Evolutionary conservation across 2,888 invertebrate genomes (phyloP), one percentile per base, ranked within the genome.

Genomic region (Lasioglossum zephyrum): DNA sequence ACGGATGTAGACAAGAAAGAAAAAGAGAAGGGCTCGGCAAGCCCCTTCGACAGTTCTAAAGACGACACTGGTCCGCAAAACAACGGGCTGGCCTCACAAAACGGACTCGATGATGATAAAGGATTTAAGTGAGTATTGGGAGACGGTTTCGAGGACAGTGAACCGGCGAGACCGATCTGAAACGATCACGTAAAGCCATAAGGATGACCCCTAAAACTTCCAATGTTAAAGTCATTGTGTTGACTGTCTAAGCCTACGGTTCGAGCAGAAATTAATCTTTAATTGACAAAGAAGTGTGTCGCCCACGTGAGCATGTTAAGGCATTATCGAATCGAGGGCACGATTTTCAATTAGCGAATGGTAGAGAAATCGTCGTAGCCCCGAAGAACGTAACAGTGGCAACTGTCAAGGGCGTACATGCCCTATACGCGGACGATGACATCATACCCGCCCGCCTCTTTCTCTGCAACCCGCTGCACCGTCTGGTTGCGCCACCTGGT

Each of bases 91-190:
- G 95, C 96, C 41, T 94, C 95, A 86, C 96, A 96, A 94, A 97
- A 97, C 95, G 97, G 97, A 90, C 96, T 98, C 91, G 98, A 98
- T 92, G 98, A 98, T 93, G 98, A 98, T 93, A 98, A 98, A 96
- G 97, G 97, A 91, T 98, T 98, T 95, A 98, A 98, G 98, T 98
- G 95, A 97, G 98, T 97, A 73, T 63, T 18, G 5, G 18, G 36
- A 41, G 36, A 9, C 36, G 22, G 4, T 36, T 36, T 22, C n/a
- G 22, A 16, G 31, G 6, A 31, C 63, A 31, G 16, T 16, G 63
- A 16, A 63, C 63, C 63, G 16, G 6, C 63, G 13, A 63, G 63
- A 31, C 63, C 16, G 16, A 63, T 26, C 63, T 6, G 26, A 31
- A 16, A 63, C 26, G 31, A 63, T 63, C 63, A 2, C 6, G 31